Evolutionary conservation across 2,113 vertebrate species (phyloP), one percentile per base, ranked within the genome.

Genomic region (Rhombomys opimus): DNA sequence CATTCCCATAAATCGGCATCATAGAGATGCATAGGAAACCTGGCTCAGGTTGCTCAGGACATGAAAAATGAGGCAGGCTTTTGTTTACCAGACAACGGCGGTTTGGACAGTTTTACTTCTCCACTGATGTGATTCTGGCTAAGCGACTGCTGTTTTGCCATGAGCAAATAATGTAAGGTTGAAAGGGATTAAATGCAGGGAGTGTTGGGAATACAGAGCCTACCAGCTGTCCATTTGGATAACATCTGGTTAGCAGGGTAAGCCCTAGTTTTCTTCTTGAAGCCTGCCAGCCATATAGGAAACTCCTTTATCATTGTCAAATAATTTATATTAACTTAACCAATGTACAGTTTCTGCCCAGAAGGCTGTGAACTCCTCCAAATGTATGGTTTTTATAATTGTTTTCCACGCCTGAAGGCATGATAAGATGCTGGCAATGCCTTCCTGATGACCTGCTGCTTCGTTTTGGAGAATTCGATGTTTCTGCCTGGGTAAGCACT

Each of bases 391-490:
- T 96, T 87, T 80, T 93, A 73, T 96, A 97, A 97, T 96, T 96
- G 96, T 97, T 96, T 97, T 96, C 89, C 85, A 96, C 68, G 88
- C 95, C 96, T 72, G 92, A 84, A 97, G 94, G 93, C 93, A 96
- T 95, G 77, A 91, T 75, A 67, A 95, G 57, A 59, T 54, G 0
- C 59, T 12, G 1, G 77, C 46, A 54, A 20, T 52, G 50, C 35
- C 77, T 97, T 93, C 92, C 12, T n/a, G 46, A 82, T 57, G 75
- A 57, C 77, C 95, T 92, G 91, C 82, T 95, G 30, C 87, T 95
- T 95, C 89, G 96, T 86, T 84, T 91, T 87, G 77, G 61, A 86
- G 86, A 87, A 95, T 91, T 95, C 94, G 32, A 68, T 95, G 76
- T 89, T 95, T 96, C 94, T 95, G 90, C 95, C 72, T 91, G 86